A percentile compares a stretch with the other conserved stretches of the same genome.
phyloP scores from a whole-genome alignment of 2,797 vertebrate species.

The Danio kyathit region DNA sequence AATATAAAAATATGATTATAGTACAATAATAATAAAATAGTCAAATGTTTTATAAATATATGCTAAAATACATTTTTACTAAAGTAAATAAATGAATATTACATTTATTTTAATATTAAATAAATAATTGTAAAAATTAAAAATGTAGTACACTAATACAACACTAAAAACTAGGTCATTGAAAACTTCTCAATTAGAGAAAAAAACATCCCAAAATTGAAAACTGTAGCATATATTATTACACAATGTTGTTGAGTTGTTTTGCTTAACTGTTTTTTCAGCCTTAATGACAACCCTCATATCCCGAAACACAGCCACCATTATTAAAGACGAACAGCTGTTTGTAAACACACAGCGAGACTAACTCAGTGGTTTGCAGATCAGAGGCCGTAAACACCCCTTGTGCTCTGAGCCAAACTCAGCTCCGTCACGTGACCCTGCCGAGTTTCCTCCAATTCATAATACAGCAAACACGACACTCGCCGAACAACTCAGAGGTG shows the following conservation, averaged over 20 bases:
- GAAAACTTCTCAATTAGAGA: background rate
- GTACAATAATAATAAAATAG: too few relatives aligned
- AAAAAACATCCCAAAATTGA: background rate
- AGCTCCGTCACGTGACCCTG: conserved; percentile 32
- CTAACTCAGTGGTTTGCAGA: background rate
- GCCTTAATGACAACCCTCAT: background rate
- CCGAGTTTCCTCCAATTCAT: conserved; percentile 53
- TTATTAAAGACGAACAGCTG: conserved; percentile 23
- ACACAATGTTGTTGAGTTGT: background rate
- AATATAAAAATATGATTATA: too few relatives aligned
- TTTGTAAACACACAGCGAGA: conserved; percentile 39
- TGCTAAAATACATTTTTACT: too few relatives aligned
- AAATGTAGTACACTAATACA: too few relatives aligned
- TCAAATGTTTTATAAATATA: too few relatives aligned
- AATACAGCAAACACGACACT: background rate
- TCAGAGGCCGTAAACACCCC: conserved; percentile 16
- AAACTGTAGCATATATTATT: background rate
- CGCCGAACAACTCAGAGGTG: background rate
- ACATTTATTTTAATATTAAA: too few relatives aligned
- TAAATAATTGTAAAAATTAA: too few relatives aligned
- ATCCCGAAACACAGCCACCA: background rate
- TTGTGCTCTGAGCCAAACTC: conserved; percentile 17
- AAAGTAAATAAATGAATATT: too few relatives aligned
- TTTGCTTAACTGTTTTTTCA: background rate
- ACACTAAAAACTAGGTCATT: too few relatives aligned